These are phyloP conservation scores for Atlantisia rogersi DNA, from an alignment of 2,113 vertebrate species.

Conservation along the genomic window DNA sequence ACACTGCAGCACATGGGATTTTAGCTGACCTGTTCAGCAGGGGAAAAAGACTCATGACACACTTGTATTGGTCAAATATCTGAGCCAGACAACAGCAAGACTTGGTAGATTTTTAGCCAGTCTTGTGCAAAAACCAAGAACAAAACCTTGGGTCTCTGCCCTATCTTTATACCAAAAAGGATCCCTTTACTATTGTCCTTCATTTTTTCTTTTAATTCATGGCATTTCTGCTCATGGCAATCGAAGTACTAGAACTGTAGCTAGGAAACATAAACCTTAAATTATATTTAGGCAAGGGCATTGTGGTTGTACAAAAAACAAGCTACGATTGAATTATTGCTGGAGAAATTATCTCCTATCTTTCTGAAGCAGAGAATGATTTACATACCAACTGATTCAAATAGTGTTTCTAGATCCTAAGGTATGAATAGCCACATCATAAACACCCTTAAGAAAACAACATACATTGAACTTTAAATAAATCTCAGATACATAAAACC, in stretches of 20 bases:
- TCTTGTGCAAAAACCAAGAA: neutral
- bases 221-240: neutral
- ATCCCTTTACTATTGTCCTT: neutral
- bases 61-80: neutral
- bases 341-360: constrained; percentile 37
- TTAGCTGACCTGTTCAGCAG: neutral
- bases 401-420: neutral
- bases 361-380: constrained; percentile 40
- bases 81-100: neutral
- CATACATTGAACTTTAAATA: neutral
- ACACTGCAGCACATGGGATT: neutral
- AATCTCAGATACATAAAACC: neutral
- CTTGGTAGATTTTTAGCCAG: neutral
- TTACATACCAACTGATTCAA: constrained; percentile 31
- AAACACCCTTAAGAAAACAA: neutral
- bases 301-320: constrained; percentile 34
- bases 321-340: constrained; percentile 30
- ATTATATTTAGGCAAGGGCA: constrained; percentile 49
- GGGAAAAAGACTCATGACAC: neutral
- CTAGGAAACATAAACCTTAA: constrained; percentile 58
- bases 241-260: constrained; percentile 23
- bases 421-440: neutral
- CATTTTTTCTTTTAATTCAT: neutral
- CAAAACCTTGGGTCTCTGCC: neutral
- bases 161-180: neutral